These are phyloP conservation scores for Oncorhynchus kisutch DNA, from an alignment of 2,113 vertebrate genomes.

Conservation along the genomic window DNA sequence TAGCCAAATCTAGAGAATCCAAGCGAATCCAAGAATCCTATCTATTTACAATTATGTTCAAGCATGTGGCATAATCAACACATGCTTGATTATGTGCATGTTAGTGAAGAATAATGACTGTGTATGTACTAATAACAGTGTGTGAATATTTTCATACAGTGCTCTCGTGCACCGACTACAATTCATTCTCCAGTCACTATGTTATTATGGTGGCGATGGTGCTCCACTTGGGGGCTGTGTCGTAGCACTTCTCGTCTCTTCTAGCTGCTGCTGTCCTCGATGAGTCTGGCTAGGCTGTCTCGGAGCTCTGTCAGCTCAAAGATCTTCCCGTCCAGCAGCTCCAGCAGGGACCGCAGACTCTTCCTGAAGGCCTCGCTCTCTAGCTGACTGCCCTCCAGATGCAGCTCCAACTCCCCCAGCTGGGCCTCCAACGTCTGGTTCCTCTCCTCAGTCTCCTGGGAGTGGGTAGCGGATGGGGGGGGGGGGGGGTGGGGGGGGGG, in stretches of 20 bases:
- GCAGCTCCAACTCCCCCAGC: conserved; percentile 87
- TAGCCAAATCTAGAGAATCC: neutral
- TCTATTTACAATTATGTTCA: no score
- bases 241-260: conserved; percentile 27
- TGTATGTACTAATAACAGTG: neutral
- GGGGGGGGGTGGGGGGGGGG: no score
- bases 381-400: conserved; percentile 88
- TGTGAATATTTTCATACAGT: neutral
- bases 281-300: conserved; percentile 89
- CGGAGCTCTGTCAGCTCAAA: conserved; percentile 94
- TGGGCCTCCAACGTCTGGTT: conserved; percentile 88
- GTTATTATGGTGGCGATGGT: neutral
- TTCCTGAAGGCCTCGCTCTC: conserved; percentile 88
- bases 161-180: no score
- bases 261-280: conserved; percentile 77
- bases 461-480: conserved; percentile 53
- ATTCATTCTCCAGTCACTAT: neutral
- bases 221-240: conserved; percentile 8
- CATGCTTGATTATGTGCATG: neutral
- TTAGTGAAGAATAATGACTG: neutral
- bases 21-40: neutral
- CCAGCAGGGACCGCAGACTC: conserved; percentile 92
- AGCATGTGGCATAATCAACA: no score
- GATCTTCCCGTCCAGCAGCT: conserved; percentile 96
- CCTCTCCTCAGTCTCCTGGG: conserved; percentile 81